Evolutionary conservation across 2,797 vertebrate species (phyloP).

Genomic region (Podargus strigoides): DNA sequence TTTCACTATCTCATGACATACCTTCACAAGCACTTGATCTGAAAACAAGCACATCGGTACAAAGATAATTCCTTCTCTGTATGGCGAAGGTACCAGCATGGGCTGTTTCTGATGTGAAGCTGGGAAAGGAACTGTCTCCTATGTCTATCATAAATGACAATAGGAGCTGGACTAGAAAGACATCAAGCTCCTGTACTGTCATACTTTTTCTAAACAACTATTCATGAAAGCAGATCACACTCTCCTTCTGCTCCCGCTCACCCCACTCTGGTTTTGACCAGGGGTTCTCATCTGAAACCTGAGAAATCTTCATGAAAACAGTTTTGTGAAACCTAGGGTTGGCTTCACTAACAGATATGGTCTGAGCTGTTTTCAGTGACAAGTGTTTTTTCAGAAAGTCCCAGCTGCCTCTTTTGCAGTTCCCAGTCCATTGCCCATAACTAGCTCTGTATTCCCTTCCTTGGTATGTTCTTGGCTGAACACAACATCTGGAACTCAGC

Average conservation of each 20-base stretch:
- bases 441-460: not conserved
- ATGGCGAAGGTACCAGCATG: not conserved
- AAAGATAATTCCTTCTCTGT: not conserved
- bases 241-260: not conserved
- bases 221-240: not conserved
- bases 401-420: not conserved
- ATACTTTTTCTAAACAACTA: not conserved
- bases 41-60: not conserved
- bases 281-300: not conserved
- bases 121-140: not conserved
- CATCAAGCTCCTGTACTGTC: not conserved
- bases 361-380: not conserved
- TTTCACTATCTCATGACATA: constrained; percentile 14
- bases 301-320: not conserved
- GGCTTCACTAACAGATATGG: not conserved
- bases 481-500: not conserved
- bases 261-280: not conserved
- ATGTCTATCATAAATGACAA: not conserved
- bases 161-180: not conserved
- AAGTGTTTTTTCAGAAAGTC: not conserved
- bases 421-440: not conserved
- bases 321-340: not conserved
- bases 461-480: not conserved
- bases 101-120: not conserved
- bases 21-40: not conserved